Conservation (phyloP, 2,113 vertebrate species). For the Cynopterus brachyotis region DNA sequence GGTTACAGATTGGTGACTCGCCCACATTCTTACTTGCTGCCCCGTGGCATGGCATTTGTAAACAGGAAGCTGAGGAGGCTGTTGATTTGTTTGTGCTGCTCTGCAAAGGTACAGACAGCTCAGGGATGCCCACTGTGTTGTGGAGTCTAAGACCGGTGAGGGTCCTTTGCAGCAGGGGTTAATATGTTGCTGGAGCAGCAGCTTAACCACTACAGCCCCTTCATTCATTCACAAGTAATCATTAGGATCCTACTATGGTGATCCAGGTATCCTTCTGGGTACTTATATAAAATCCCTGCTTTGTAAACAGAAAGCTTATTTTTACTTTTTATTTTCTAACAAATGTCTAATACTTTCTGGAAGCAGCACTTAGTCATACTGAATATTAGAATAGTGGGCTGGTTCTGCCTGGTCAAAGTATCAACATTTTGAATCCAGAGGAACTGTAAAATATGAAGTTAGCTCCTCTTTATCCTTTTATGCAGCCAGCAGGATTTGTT, state of each 20-base stretch:
- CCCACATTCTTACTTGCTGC: neutral
- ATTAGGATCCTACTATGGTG: neutral
- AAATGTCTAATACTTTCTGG: neutral
- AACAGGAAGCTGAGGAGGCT: neutral
- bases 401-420: neutral
- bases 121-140: neutral
- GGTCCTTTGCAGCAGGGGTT: neutral
- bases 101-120: neutral
- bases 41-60: neutral
- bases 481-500: neutral
- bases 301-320: slow-evolving; percentile 48
- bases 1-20: neutral
- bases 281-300: slow-evolving; percentile 21
- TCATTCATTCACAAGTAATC: neutral
- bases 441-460: neutral
- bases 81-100: slow-evolving; percentile 3
- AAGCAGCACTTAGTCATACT: slow-evolving; percentile 34
- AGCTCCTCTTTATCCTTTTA: neutral
- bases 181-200: slow-evolving; percentile 18
- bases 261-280: neutral
- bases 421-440: slow-evolving; percentile 5
- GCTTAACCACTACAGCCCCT: neutral
- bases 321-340: neutral
- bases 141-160: neutral
- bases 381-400: slow-evolving; percentile 19